Evolutionary conservation across 2,888 invertebrate genomes (phyloP).

Genomic region (Stegana nigrithorax): DNA sequence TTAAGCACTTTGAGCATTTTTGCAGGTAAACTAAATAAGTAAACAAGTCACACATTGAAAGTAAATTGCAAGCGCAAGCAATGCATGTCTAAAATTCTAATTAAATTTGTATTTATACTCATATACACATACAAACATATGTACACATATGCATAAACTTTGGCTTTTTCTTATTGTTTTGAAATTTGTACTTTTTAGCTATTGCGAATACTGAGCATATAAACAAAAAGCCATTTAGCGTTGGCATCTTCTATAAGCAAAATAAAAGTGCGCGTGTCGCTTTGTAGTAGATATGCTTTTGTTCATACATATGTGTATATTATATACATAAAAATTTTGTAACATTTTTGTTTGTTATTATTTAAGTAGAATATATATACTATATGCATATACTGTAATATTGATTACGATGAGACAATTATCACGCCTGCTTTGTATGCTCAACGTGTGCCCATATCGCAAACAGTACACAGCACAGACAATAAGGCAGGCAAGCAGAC

Average conservation of each 20-base stretch:
- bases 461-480: too few relatives aligned
- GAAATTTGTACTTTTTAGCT: neutral
- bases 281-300: too few relatives aligned
- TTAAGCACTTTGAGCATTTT: neutral
- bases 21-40: neutral
- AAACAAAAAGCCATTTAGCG: too few relatives aligned
- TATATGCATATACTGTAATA: too few relatives aligned
- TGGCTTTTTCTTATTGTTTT: neutral
- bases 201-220: constrained; percentile 5
- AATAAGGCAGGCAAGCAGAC: too few relatives aligned
- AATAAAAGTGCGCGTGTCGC: too few relatives aligned
- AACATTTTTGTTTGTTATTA: neutral
- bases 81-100: neutral
- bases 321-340: too few relatives aligned
- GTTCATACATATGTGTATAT: too few relatives aligned
- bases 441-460: too few relatives aligned
- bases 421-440: constrained; percentile 12
- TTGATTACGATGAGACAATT: neutral
- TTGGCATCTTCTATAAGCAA: too few relatives aligned
- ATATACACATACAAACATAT: neutral
- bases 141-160: neutral
- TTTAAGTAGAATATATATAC: neutral
- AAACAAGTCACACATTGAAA: neutral
- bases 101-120: neutral
- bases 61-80: too few relatives aligned